Percentiles rank a stretch among this genome's conserved stretches.
Conservation (phyloP, 1,140 invertebrate genomes). For the Littorina saxatilis region DNA sequence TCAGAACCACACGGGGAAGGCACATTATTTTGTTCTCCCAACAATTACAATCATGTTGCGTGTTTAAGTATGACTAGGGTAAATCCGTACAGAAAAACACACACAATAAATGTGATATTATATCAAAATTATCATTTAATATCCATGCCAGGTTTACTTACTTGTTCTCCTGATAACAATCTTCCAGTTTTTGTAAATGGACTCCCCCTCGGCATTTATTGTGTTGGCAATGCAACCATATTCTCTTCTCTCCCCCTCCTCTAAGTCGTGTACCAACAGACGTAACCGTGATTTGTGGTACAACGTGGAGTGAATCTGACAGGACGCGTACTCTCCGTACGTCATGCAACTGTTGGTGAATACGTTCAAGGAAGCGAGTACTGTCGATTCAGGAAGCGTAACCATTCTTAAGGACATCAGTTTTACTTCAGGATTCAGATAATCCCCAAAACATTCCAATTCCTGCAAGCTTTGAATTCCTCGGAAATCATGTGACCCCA, state of each 20-base stretch:
- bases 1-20: not conserved
- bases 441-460: conserved; percentile 30
- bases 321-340: not conserved
- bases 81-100: no score
- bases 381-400: not conserved
- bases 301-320: not conserved
- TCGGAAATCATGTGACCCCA: conserved; percentile 16
- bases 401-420: conserved; percentile 10
- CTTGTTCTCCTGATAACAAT: not conserved
- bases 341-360: conserved; percentile 16
- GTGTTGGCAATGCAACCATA: conserved; percentile 23
- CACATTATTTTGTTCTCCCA: no score
- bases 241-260: not conserved
- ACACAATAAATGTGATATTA: no score
- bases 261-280: conserved; percentile 1
- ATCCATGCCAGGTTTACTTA: not conserved
- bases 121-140: no score
- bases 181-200: not conserved
- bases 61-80: no score
- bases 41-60: no score
- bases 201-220: not conserved
- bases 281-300: not conserved
- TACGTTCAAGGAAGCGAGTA: conserved; percentile 21
- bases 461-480: conserved; percentile 26
- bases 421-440: conserved; percentile 19